Percentiles rank a stretch among this genome's conserved stretches.
Evolutionary conservation across 1,140 invertebrate genomes (phyloP).

Genomic region (Liolophura sinensis): DNA sequence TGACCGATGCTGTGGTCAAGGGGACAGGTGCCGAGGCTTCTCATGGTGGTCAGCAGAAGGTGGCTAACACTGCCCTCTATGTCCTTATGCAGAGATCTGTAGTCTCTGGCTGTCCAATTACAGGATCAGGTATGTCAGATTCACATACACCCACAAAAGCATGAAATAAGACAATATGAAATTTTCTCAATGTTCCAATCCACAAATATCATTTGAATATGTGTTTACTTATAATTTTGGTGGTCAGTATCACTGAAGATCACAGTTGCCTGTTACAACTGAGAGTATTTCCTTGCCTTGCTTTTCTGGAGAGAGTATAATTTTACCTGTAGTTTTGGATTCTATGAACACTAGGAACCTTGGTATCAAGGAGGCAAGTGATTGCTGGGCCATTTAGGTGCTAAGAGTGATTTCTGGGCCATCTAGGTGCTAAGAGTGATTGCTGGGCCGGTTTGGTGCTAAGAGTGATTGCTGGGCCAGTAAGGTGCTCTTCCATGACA

Average conservation of each 20-base stretch:
- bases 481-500: no score
- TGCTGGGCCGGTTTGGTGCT: no score
- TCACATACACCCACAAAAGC: no score
- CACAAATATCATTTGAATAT: not conserved
- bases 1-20: constrained; percentile 42
- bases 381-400: no score
- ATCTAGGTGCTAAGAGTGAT: no score
- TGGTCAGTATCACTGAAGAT: not conserved
- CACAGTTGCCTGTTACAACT: no score
- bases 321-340: no score
- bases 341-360: no score
- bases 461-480: no score
- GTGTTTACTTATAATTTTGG: not conserved
- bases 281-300: no score
- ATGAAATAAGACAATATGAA: not conserved
- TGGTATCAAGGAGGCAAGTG: no score
- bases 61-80: constrained; percentile 54
- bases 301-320: not conserved
- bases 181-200: not conserved
- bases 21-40: constrained; percentile 36
- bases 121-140: constrained; percentile 38
- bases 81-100: constrained; percentile 54
- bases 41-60: constrained; percentile 49
- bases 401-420: no score
- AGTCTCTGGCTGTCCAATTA: constrained; percentile 50